Evolutionary conservation across 1,140 invertebrate species (phyloP).

Genomic region (Pogonomyrmex barbatus): DNA sequence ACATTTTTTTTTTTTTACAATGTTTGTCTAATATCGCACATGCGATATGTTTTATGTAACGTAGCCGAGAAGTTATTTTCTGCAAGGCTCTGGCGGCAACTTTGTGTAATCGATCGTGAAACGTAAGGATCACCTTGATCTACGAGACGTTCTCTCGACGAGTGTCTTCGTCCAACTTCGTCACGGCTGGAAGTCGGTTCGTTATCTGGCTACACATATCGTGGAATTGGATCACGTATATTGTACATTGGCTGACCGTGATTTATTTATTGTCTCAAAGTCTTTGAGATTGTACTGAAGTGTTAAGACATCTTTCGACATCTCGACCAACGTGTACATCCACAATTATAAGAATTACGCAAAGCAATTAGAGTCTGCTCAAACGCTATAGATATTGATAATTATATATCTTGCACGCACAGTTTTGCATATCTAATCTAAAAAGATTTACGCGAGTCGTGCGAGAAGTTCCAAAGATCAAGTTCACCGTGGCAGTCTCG

Average conservation of each 20-base stretch:
- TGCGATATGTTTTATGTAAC: not conserved
- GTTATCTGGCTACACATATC: conserved; percentile 75
- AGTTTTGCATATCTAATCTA: conserved; percentile 17
- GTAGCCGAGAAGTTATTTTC: conserved; percentile 21
- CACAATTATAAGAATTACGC: conserved; percentile 82
- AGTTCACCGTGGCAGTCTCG: not conserved
- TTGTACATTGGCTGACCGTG: conserved; percentile 73
- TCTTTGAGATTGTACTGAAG: conserved; percentile 73
- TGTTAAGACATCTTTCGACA: conserved; percentile 80
- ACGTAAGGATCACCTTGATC: conserved; percentile 72
- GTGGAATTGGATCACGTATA: conserved; percentile 79
- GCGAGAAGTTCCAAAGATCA: not conserved
- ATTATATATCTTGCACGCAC: conserved; percentile 26
- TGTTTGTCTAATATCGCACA: not conserved
- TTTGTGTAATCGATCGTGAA: conserved; percentile 69
- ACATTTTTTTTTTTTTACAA: not conserved
- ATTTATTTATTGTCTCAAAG: conserved; percentile 80
- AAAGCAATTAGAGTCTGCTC: conserved; percentile 77
- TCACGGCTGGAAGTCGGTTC: conserved; percentile 53
- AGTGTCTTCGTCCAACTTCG: conserved; percentile 42
- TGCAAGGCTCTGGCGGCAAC: not conserved
- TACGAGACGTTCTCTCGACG: conserved; percentile 56
- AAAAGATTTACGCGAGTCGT: not conserved
- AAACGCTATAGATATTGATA: conserved; percentile 69
- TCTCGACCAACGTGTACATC: conserved; percentile 71